Percentiles rank a stretch among this genome's conserved stretches.
Conservation (phyloP, 2,888 invertebrate genomes). For the Diabrotica balteata region DNA sequence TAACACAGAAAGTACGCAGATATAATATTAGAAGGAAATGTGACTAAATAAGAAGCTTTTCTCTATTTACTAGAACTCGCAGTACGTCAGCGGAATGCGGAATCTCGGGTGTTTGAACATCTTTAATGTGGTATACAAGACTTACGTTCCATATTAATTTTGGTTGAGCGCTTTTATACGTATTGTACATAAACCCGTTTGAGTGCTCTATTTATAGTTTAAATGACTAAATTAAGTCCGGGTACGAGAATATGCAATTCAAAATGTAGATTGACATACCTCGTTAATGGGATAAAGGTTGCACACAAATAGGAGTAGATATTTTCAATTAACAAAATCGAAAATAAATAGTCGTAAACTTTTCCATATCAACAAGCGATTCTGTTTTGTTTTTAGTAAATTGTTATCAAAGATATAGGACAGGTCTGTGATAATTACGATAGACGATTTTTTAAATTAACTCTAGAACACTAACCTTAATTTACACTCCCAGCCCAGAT, state of each 20-base stretch:
- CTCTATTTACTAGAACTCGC: neutral
- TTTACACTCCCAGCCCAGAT: too few species aligned
- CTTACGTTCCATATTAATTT: conserved; percentile 13
- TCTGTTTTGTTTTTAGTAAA: too few species aligned
- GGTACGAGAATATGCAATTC: neutral
- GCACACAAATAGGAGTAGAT: too few species aligned
- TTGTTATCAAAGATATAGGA: too few species aligned
- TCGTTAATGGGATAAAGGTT: too few species aligned
- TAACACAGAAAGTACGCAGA: conserved; percentile 2
- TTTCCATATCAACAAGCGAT: too few species aligned
- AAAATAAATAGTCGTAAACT: too few species aligned
- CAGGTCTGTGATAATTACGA: too few species aligned
- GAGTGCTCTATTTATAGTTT: conserved; percentile 11
- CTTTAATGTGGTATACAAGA: conserved; percentile 13
- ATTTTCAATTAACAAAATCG: too few species aligned
- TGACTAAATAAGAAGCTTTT: conserved; percentile 11
- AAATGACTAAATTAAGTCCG: conserved; percentile 1
- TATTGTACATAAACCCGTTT: conserved; percentile 8
- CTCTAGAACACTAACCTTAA: too few species aligned
- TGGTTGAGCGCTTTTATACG: conserved; percentile 13
- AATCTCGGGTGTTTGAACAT: conserved; percentile 13
- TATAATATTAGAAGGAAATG: neutral
- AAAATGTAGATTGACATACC: neutral
- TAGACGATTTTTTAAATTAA: too few species aligned
- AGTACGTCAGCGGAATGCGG: conserved; percentile 5